phyloP scores from a whole-genome alignment of 2,888 invertebrate genomes.

The Sarcophaga caerulescens region DNA sequence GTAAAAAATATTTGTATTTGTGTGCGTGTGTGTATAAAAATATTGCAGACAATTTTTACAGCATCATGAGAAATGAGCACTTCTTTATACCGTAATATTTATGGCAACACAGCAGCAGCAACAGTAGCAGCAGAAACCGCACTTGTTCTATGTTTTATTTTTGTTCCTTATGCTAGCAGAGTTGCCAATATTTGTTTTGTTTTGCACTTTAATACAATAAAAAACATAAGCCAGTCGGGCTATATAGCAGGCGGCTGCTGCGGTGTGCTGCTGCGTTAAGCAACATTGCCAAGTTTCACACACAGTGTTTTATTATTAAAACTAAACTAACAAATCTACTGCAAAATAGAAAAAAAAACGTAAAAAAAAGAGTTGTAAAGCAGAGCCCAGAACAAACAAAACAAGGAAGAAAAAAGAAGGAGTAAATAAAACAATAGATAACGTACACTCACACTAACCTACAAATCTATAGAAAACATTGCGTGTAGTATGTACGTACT shows the following conservation, averaged over 20 bases:
- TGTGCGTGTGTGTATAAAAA: neutral
- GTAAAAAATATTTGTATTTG: no score
- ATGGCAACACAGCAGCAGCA: neutral
- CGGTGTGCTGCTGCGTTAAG: neutral
- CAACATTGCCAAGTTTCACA: conserved; percentile 57
- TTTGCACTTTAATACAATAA: neutral
- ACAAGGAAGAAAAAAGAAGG: conserved; percentile 6
- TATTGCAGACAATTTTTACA: conserved; percentile 34
- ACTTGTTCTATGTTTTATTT: conserved; percentile 16
- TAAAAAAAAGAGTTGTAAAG: conserved; percentile 47
- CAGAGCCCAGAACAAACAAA: conserved; percentile 39
- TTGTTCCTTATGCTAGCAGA: neutral
- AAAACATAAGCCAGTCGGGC: conserved; percentile 7
- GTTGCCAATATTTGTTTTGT: conserved; percentile 26
- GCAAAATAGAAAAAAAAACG: neutral
- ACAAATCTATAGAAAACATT: no score
- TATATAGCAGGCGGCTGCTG: no score
- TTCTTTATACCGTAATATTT: neutral
- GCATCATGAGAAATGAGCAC: neutral
- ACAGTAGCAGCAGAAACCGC: conserved; percentile 11
- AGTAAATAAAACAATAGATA: no score
- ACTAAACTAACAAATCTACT: conserved; percentile 42
- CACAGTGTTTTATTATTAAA: neutral
- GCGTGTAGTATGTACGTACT: no score
- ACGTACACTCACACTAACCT: no score